Conservation (phyloP, 1,140 invertebrate species). For the Macrocentrus cingulum region DNA sequence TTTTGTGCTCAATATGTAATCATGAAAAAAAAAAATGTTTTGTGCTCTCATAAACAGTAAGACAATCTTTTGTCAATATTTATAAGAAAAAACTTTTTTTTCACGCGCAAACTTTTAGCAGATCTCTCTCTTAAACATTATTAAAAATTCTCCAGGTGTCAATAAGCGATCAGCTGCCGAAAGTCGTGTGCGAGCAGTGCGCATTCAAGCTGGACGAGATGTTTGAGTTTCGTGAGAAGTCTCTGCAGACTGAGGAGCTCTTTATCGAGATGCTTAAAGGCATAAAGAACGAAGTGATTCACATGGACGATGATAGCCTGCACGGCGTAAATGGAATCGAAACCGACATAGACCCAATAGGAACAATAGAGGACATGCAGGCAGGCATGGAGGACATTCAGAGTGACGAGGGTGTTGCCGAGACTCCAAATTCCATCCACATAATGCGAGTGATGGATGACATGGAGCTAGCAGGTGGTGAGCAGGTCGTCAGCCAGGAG, state of each 20-base stretch:
- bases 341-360: constrained; percentile 34
- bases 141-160: too few relatives aligned
- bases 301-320: constrained; percentile 40
- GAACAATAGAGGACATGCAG: constrained; percentile 8
- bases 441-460: constrained; percentile 51
- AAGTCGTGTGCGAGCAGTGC: constrained; percentile 65
- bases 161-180: constrained; percentile 63
- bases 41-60: too few relatives aligned
- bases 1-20: too few relatives aligned
- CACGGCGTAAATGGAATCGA: constrained; percentile 41
- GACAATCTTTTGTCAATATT: too few relatives aligned
- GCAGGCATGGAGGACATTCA: constrained; percentile 4
- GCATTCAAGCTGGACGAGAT: constrained; percentile 63
- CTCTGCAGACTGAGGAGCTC: constrained; percentile 61
- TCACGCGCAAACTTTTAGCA: too few relatives aligned
- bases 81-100: too few relatives aligned
- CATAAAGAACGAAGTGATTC: constrained; percentile 46
- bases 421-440: constrained; percentile 37
- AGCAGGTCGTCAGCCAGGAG: constrained; percentile 50
- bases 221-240: constrained; percentile 64
- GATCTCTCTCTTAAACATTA: too few relatives aligned
- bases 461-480: constrained; percentile 45
- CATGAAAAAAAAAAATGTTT: too few relatives aligned
- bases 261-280: constrained; percentile 60
- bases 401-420: constrained; percentile 19